phyloP scores from a whole-genome alignment of 2,888 invertebrate species.

The Asteroscopus sphinx region DNA sequence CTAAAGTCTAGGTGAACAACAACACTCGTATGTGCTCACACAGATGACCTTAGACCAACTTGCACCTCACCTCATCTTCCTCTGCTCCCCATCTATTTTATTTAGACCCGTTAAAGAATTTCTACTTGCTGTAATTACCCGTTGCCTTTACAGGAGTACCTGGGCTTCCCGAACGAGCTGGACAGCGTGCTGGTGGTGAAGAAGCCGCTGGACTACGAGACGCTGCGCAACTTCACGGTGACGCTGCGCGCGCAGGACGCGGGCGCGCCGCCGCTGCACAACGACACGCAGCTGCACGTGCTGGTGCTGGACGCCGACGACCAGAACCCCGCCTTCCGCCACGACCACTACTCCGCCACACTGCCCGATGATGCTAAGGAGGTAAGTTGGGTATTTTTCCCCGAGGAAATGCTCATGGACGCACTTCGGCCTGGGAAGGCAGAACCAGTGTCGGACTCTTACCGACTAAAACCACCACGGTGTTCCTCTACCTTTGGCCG shows the following conservation, averaged over 20 bases:
- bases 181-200: constrained; percentile 95
- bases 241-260: constrained; percentile 94
- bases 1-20: too few species aligned
- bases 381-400: constrained; percentile 66
- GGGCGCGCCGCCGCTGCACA: constrained; percentile 94
- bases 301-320: constrained; percentile 96
- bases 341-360: constrained; percentile 93
- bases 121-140: too few species aligned
- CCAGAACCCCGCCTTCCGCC: constrained; percentile 95
- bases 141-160: constrained; percentile 90
- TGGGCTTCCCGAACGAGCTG: constrained; percentile 95
- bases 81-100: too few species aligned
- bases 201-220: constrained; percentile 95
- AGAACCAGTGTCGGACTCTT: too few species aligned
- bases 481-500: too few species aligned
- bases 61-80: too few species aligned
- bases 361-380: constrained; percentile 91
- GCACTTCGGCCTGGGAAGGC: too few species aligned
- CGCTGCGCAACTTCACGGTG: constrained; percentile 93
- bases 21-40: too few species aligned
- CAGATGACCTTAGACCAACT: too few species aligned
- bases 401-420: too few species aligned
- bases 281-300: constrained; percentile 93
- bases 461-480: too few species aligned
- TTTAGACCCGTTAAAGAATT: too few species aligned